Conservation (phyloP, 1,140 invertebrate species). For the Stegodyphus mimosarum region DNA sequence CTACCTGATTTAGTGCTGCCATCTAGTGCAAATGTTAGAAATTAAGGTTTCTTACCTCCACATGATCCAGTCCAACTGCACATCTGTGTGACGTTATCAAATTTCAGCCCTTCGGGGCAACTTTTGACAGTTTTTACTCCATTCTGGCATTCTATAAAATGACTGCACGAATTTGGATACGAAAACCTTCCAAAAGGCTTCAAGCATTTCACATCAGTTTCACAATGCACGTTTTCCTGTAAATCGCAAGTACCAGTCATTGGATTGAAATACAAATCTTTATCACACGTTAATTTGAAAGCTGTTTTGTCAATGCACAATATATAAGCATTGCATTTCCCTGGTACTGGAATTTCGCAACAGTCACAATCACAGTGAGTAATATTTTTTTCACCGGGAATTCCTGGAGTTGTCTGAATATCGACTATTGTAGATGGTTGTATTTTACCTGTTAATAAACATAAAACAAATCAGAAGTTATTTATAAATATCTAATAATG, state of each 20-base stretch:
- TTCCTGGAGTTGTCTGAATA: not conserved
- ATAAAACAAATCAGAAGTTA: no score
- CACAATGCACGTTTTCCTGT: conserved; percentile 21
- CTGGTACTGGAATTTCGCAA: conserved; percentile 15
- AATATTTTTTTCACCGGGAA: not conserved
- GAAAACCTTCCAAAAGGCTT: not conserved
- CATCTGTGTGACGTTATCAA: not conserved
- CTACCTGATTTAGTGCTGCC: no score
- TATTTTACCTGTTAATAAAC: no score
- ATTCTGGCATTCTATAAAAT: conserved; percentile 16
- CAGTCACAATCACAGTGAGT: conserved; percentile 3
- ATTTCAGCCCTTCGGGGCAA: conserved; percentile 25
- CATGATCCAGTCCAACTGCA: conserved; percentile 6
- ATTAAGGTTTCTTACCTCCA: not conserved
- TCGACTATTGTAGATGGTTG: no score
- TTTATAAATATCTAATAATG: not conserved
- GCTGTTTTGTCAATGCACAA: conserved; percentile 6
- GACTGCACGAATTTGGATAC: conserved; percentile 2
- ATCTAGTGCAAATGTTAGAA: no score
- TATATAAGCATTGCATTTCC: conserved; percentile 20
- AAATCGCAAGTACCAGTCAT: conserved; percentile 26
- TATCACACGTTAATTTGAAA: not conserved
- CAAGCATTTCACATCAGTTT: not conserved
- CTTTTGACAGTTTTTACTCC: not conserved
- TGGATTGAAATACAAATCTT: conserved; percentile 10